Evolutionary conservation across 2,888 invertebrate genomes (phyloP).

Genomic region (Epinotia nisella): DNA sequence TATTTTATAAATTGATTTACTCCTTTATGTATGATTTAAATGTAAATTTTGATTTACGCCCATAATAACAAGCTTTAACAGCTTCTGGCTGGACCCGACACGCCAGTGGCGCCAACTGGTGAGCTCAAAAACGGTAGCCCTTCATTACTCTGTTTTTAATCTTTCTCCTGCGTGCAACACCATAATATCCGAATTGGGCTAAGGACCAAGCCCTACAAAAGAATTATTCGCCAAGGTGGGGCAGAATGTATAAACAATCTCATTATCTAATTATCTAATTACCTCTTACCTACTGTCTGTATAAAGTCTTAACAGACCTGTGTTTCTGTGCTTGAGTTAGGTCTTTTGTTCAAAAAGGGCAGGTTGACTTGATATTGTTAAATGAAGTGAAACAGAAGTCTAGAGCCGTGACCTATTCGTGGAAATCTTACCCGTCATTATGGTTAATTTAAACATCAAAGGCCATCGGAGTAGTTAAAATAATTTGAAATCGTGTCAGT

Average conservation of each 20-base stretch:
- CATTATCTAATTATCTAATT: slow-evolving; percentile 8
- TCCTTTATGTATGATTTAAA: too few species aligned
- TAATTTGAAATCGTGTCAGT: slow-evolving; percentile 27
- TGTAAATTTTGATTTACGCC: too few species aligned
- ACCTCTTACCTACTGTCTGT: neutral
- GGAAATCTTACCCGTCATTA: slow-evolving; percentile 31
- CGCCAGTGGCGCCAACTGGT: too few species aligned
- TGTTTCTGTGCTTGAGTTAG: neutral
- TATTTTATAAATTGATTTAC: too few species aligned
- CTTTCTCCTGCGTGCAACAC: slow-evolving; percentile 8
- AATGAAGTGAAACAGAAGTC: slow-evolving; percentile 15
- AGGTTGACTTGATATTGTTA: slow-evolving; percentile 20
- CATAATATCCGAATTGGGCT: slow-evolving; percentile 4
- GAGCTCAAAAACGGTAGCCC: too few species aligned
- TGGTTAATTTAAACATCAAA: slow-evolving; percentile 35
- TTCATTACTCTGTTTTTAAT: neutral
- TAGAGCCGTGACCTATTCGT: slow-evolving; percentile 28
- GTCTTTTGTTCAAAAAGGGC: neutral
- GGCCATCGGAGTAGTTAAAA: slow-evolving; percentile 29
- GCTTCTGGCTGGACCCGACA: too few species aligned
- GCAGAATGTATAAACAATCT: slow-evolving; percentile 26
- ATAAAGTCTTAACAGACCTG: neutral
- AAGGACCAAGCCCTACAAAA: slow-evolving; percentile 30
- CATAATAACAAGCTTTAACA: too few species aligned
- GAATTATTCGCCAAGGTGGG: slow-evolving; percentile 27